Conservation (phyloP, 2,888 invertebrate genomes). For the Argyresthia goedartella region DNA sequence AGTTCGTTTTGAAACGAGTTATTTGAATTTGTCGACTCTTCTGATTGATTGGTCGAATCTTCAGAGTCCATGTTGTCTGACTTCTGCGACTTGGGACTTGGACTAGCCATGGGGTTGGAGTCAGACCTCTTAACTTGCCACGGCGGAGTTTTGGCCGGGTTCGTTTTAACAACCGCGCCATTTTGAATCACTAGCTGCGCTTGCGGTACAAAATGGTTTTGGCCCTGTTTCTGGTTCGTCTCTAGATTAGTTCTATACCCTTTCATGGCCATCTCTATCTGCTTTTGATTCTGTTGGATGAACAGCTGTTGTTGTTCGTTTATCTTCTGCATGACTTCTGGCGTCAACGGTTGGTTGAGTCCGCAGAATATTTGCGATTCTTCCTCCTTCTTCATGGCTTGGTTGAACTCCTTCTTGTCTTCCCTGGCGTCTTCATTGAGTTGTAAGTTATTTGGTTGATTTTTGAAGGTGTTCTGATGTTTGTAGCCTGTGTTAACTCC, state of each 20-base stretch:
- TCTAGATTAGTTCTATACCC: constrained; percentile 50
- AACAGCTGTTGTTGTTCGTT: constrained; percentile 71
- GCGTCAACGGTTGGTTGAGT: constrained; percentile 56
- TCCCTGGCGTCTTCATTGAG: constrained; percentile 40
- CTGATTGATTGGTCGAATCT: constrained; percentile 41
- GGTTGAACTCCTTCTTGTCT: constrained; percentile 38
- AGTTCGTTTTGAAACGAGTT: constrained; percentile 44
- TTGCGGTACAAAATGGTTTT: constrained; percentile 44
- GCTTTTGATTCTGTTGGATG: constrained; percentile 67
- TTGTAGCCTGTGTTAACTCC: constrained; percentile 65
- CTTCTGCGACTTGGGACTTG: constrained; percentile 43
- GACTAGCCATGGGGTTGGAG: constrained; percentile 36
- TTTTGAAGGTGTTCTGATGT: constrained; percentile 27
- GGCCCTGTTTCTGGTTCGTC: constrained; percentile 34
- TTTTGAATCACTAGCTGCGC: constrained; percentile 59
- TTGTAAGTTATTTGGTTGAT: constrained; percentile 21
- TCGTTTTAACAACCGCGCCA: constrained; percentile 60
- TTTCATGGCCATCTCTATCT: constrained; percentile 67
- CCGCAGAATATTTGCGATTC: constrained; percentile 60
- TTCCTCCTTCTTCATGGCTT: constrained; percentile 38
- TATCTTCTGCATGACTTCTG: constrained; percentile 68
- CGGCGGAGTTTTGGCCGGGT: constrained; percentile 69
- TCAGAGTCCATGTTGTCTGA: constrained; percentile 47
- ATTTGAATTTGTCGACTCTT: constrained; percentile 41
- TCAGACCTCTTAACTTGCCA: constrained; percentile 69